Conservation (phyloP, 2,888 invertebrate genomes). For the Eugnorisma glareosa region DNA sequence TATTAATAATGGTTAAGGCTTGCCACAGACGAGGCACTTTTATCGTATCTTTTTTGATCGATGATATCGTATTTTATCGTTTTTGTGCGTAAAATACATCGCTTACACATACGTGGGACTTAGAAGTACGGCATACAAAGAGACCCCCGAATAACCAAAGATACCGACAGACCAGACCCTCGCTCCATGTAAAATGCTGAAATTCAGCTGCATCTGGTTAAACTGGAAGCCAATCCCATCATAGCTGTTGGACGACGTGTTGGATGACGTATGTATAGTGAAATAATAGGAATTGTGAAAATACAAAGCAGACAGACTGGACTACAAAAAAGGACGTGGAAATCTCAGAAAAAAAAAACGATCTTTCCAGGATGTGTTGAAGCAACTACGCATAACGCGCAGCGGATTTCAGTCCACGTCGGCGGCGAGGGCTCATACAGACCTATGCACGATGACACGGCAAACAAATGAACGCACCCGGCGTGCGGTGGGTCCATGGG, state of each 20-base stretch:
- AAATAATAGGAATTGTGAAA: neutral
- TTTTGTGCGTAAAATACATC: neutral
- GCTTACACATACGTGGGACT: neutral
- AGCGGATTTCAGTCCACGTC: neutral
- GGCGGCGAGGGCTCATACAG: neutral
- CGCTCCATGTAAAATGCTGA: neutral
- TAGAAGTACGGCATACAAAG: neutral
- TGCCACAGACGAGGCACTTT: neutral
- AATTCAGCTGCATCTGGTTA: neutral
- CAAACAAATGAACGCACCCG: neutral
- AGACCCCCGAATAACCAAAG: neutral
- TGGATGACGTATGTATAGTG: neutral
- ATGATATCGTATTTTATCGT: too few relatives aligned
- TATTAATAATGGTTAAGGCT: constrained; percentile 50
- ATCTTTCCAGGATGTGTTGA: too few relatives aligned
- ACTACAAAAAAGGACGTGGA: neutral
- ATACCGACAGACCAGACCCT: neutral
- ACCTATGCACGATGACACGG: neutral
- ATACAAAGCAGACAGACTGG: neutral
- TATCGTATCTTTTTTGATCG: neutral
- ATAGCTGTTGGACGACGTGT: too few relatives aligned
- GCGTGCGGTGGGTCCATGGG: neutral
- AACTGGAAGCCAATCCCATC: neutral
- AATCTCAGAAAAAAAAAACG: neutral
- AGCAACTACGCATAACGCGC: neutral